phyloP scores from a whole-genome alignment of 2,888 invertebrate species.

The Drosophila siamana region DNA sequence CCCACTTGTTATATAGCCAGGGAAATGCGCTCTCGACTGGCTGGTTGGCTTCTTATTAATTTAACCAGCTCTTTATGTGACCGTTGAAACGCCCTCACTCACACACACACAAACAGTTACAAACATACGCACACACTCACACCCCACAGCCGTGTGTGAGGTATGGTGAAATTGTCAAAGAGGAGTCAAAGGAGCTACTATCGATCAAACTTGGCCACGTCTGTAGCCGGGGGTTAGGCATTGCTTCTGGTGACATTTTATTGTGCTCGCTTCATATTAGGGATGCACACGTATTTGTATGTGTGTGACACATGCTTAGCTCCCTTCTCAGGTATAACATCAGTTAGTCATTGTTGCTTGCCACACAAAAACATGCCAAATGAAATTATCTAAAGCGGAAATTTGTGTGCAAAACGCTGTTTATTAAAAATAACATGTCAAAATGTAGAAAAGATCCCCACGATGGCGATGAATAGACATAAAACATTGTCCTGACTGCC shows the following conservation, averaged over 20 bases:
- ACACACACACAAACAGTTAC: conserved; percentile 19
- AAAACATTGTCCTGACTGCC: conserved; percentile 34
- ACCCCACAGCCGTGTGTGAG: conserved; percentile 24
- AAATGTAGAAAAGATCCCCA: conserved; percentile 51
- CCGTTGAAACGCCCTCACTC: conserved; percentile 45
- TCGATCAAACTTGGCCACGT: conserved; percentile 70
- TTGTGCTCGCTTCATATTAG: conserved; percentile 54
- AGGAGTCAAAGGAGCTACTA: conserved; percentile 51
- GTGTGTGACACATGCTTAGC: conserved; percentile 67
- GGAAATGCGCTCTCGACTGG: conserved; percentile 44
- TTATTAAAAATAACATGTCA: conserved; percentile 79
- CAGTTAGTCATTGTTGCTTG: conserved; percentile 48
- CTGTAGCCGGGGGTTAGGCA: conserved; percentile 32
- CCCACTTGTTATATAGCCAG: conserved; percentile 41
- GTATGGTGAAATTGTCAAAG: neutral
- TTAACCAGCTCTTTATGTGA: conserved; percentile 62
- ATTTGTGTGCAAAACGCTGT: conserved; percentile 60
- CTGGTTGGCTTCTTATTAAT: conserved; percentile 68
- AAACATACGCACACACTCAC: conserved; percentile 10
- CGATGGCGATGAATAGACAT: conserved; percentile 56
- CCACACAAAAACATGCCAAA: conserved; percentile 54
- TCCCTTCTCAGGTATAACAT: conserved; percentile 30
- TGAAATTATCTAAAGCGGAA: conserved; percentile 60
- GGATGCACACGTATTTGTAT: conserved; percentile 49
- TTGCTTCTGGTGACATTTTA: conserved; percentile 67